Percentiles rank a stretch among this genome's conserved stretches.
Evolutionary conservation across 2,113 vertebrate species (phyloP).

Genomic region (Limanda limanda): DNA sequence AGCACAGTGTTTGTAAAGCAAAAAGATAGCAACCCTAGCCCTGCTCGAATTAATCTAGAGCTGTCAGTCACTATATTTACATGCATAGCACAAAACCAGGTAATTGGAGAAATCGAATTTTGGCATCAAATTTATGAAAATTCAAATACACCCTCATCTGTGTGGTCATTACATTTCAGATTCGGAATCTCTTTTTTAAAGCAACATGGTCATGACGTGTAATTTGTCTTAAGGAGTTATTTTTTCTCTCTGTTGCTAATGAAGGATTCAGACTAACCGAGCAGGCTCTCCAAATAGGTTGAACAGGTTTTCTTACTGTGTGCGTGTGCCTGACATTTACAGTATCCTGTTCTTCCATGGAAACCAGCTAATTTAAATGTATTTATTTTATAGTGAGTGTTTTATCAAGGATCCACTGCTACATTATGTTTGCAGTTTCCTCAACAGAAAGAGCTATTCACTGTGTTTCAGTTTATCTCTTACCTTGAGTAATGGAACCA

Average conservation of each 20-base stretch:
- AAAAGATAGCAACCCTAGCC: conserved; percentile 29
- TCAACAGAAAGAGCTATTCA: background rate
- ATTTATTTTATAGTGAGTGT: background rate
- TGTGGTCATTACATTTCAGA: background rate
- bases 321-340: background rate
- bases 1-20: conserved; percentile 40
- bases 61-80: conserved; percentile 16
- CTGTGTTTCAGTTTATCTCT: background rate
- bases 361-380: background rate
- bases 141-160: background rate
- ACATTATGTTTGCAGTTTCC: background rate
- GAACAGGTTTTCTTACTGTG: background rate
- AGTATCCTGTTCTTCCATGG: background rate
- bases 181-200: background rate
- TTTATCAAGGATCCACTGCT: background rate
- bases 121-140: background rate
- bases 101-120: conserved; percentile 11
- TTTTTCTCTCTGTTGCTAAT: conserved; percentile 2
- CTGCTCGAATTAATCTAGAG: conserved; percentile 19
- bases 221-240: background rate
- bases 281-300: background rate
- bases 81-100: background rate
- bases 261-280: background rate
- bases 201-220: background rate
- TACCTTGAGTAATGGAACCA: background rate